Evolutionary conservation across 2,113 vertebrate genomes (phyloP).

Genomic region (Ellobius talpinus): DNA sequence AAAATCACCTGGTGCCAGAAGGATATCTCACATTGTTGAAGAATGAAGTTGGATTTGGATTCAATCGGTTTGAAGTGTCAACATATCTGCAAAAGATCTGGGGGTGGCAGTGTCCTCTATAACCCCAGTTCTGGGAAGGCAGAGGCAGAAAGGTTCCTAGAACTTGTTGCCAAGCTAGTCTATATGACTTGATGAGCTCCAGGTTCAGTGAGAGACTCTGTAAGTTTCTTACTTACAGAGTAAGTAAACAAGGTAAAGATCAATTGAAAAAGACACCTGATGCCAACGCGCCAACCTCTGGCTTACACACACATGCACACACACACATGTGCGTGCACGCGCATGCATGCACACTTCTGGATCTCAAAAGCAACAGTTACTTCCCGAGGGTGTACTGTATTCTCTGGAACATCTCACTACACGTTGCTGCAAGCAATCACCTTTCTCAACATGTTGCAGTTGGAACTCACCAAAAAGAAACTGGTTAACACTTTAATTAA

Average conservation of each 20-base stretch:
- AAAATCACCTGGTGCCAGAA: not conserved
- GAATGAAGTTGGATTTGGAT: not conserved
- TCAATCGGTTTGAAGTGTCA: not conserved
- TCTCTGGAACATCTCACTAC: rapidly evolving
- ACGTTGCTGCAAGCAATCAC: not conserved
- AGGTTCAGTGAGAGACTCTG: not conserved
- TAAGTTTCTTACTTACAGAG: not conserved
- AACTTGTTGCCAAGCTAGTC: too few relatives aligned
- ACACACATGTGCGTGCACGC: not conserved
- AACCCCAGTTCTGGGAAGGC: not conserved
- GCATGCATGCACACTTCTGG: not conserved
- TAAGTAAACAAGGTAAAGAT: not conserved
- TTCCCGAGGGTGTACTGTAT: not conserved
- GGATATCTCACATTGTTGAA: not conserved
- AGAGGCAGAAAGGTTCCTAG: not conserved
- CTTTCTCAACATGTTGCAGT: not conserved
- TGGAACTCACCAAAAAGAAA: not conserved
- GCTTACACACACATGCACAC: not conserved
- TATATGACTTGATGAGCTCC: not conserved
- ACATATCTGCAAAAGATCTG: not conserved
- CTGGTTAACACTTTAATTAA: not conserved
- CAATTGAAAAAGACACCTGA: not conserved
- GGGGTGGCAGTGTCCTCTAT: not conserved
- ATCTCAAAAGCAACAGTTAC: not conserved
- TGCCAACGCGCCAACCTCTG: not conserved